phyloP scores from a whole-genome alignment of 2,797 vertebrate genomes.

The Melanogrammus aeglefinus region DNA sequence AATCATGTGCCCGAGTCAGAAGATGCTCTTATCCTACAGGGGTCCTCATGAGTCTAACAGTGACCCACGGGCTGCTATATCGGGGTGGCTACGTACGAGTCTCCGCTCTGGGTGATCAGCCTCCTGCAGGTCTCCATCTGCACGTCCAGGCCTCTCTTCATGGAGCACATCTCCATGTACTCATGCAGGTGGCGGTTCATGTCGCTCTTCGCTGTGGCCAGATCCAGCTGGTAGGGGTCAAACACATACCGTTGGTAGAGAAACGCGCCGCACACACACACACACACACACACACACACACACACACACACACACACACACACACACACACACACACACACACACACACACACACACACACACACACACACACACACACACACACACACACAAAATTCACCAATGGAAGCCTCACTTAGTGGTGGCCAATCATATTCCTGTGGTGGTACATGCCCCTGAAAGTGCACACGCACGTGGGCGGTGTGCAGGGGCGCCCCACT shows the following conservation, averaged over 20 bases:
- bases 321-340: slow-evolving; percentile 3
- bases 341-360: not conserved
- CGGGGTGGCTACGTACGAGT: slow-evolving; percentile 60
- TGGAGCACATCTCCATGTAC: slow-evolving; percentile 99
- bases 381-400: not conserved
- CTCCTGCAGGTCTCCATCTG: slow-evolving; percentile 96
- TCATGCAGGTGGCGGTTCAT: slow-evolving; percentile 96
- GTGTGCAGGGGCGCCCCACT: slow-evolving; percentile 32
- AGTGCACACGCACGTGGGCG: not conserved
- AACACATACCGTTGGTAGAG: not conserved
- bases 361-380: not conserved
- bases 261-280: not conserved
- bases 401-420: not conserved
- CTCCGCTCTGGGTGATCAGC: slow-evolving; percentile 93
- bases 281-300: not conserved
- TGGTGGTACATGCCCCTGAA: not conserved
- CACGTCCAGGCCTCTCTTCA: slow-evolving; percentile 94
- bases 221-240: slow-evolving; percentile 77
- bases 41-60: not conserved
- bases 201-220: slow-evolving; percentile 94
- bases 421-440: not conserved
- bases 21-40: not conserved
- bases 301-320: slow-evolving; percentile 7
- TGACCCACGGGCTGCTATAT: not conserved
- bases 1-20: not conserved